Base-by-base conservation (phyloP, 30 jellyfish, hydroid and myxozoan species). In the Cassiopea andromeda region DNA sequence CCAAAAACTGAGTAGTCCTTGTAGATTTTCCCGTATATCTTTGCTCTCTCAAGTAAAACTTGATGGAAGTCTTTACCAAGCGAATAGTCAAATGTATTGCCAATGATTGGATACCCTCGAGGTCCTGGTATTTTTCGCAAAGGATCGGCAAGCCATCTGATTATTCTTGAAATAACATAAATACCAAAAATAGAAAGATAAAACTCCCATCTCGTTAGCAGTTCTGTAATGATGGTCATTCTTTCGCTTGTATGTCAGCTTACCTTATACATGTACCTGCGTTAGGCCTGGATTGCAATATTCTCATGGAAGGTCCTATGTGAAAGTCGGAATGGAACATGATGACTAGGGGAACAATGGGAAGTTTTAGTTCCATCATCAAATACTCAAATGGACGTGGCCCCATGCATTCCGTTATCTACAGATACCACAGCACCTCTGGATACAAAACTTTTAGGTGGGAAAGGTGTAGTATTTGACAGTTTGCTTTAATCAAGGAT, bases 91-190 rank as follows among this genome's bases (percentile, higher is more conserved):
- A 85, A 64, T 7, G 93, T 74, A 75, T 85, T 85, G 44, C 93
- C 93, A 45, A 85, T 19, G 46, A 85, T 16, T 38, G 88, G 93
- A 5, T 46, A 60, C 43, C 93, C 93, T 1, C 44, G 57, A 15
- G 93, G 93, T 9, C 93, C 93, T 2, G 93, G 93, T 0, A 76
- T 60, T n/a, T 49, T 66, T 45, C 88, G 46, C 75, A 85, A 1
- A 2, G 93, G 93, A 43, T 85, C 76, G 12, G 7, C 44, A 81
- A 75, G 75, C 93, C 93, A 85, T 60, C 50, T 78, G 58, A 85
- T 38, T 77, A 75, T 48, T n/a, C 75, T 72, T 71, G 92, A 47
- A 69, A 84, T 48, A 43, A 70, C 1, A 50, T 69, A 60, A 12
- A 85, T 60, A 15, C 45, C 84, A 60, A 38, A 38, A 44, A 85